Evolutionary conservation across 2,797 vertebrate genomes (phyloP), one percentile per base, ranked within the genome.

Genomic region (Myripristis murdjan): DNA sequence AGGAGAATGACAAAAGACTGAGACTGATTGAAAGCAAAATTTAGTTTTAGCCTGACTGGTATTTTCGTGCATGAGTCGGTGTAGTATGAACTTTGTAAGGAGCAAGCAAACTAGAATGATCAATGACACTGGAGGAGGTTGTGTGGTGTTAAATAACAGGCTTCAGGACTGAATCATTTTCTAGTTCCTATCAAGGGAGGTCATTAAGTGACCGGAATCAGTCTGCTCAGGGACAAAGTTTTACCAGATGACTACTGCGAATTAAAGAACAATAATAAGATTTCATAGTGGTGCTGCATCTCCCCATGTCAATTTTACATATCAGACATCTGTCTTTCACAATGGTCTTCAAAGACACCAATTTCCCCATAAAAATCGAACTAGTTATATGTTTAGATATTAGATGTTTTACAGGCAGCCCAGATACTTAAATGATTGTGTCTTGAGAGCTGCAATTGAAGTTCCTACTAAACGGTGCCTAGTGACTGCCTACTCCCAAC

Each of bases 371-470:
- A 35, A 35, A n/a, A 35, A 35, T 35, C 22, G 15, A 14, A 51
- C 23, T 7, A 28, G 26, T 28, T 28, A 28, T 28, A 28, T 28
- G 6, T 28, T 28, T 28, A 28, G 26, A 28, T 28, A 28, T 51
- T 11, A 1, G n/a, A 49, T 60, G 22, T 35, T 71, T 69, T 26
- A 24, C 14, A 5, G 23, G 20, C 18, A 22, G 47, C 31, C 3
- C 31, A 12, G 28, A 70, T 43, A 52, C 6, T 24, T 46, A 55
- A 65, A 61, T 58, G 24, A 24, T 22, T 47, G n/a, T 15, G 52
- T 26, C 22, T 47, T 4, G 39, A 48, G 59, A 64, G 47, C 64
- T 53, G 60, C 56, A 44, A 35, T 69, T 63, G 44, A 43, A 66
- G 33, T 47, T 28, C 31, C 20, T 15, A 58, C 33, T 52, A 56